These are phyloP conservation scores for Anguilla rostrata DNA, from an alignment of 2,113 vertebrate species.

Conservation along the genomic window DNA sequence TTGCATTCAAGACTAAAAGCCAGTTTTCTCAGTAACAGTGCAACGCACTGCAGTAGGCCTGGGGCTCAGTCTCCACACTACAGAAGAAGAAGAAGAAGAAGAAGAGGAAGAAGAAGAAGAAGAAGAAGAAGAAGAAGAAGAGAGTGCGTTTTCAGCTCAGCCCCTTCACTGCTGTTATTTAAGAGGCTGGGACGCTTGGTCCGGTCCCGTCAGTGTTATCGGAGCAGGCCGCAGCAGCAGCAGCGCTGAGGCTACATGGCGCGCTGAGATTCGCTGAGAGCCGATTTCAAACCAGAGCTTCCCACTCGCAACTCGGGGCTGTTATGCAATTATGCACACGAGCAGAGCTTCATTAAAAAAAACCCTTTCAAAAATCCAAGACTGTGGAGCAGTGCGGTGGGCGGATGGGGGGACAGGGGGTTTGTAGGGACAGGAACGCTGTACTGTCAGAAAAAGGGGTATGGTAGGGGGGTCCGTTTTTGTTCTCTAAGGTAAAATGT, in stretches of 20 bases:
- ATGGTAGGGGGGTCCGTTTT: too few relatives aligned
- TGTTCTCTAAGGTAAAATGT: too few relatives aligned
- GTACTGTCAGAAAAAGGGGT: too few relatives aligned
- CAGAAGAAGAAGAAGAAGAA: not conserved
- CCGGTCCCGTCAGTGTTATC: not conserved
- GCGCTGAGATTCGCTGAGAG: not conserved
- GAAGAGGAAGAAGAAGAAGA: not conserved
- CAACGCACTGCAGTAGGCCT: not conserved
- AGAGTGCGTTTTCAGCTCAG: too few relatives aligned
- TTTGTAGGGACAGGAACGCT: too few relatives aligned
- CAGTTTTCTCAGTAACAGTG: not conserved
- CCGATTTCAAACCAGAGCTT: not conserved
- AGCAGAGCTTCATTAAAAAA: not conserved
- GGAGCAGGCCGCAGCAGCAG: not conserved
- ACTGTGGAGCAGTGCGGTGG: too few relatives aligned
- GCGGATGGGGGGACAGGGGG: too few relatives aligned
- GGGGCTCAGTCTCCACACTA: not conserved
- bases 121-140: not conserved
- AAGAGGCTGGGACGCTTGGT: not conserved
- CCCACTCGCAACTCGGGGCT: not conserved
- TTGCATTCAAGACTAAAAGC: slow-evolving; percentile 17
- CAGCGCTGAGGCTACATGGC: not conserved
- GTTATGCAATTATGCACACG: not conserved
- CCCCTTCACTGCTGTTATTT: not conserved
- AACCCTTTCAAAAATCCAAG: not conserved